These are phyloP conservation scores for Helostoma temminkii DNA, from an alignment of 2,797 vertebrate species.

Conservation along the genomic window DNA sequence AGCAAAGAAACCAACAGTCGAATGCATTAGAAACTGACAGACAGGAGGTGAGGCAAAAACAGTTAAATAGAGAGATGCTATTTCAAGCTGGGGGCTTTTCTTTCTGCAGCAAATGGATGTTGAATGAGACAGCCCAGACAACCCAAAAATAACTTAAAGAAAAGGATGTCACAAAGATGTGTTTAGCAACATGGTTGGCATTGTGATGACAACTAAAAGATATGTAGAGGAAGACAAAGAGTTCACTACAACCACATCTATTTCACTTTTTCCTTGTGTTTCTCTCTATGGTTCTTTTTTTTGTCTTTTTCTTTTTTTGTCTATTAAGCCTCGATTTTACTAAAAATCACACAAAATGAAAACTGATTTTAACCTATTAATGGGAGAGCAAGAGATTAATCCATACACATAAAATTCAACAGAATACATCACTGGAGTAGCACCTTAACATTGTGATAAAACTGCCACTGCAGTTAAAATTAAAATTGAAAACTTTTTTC, in stretches of 20 bases:
- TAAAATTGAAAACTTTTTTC: constrained; percentile 19
- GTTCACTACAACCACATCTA: background rate
- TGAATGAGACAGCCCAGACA: constrained; percentile 56
- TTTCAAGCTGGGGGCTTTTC: constrained; percentile 67
- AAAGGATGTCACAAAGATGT: constrained; percentile 43
- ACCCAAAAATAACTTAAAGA: constrained; percentile 68
- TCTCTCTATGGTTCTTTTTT: background rate
- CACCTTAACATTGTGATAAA: background rate
- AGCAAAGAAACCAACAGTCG: constrained; percentile 36
- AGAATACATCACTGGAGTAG: background rate
- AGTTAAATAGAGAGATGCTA: constrained; percentile 66
- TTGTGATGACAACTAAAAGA: constrained; percentile 31
- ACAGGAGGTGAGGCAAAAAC: constrained; percentile 61
- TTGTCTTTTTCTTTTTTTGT: too few species aligned
- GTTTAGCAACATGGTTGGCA: constrained; percentile 38
- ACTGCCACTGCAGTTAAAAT: constrained; percentile 5
- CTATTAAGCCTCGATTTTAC: background rate
- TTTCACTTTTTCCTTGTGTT: background rate
- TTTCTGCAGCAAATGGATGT: constrained; percentile 72
- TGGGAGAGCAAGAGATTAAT: background rate
- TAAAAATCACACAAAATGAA: background rate
- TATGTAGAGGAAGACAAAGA: constrained; percentile 18
- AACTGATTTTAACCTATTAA: background rate
- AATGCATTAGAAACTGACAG: constrained; percentile 71
- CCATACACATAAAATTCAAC: background rate